Evolutionary conservation across 2,797 vertebrate species (phyloP).

Genomic region (Bovichtus diacanthus): DNA sequence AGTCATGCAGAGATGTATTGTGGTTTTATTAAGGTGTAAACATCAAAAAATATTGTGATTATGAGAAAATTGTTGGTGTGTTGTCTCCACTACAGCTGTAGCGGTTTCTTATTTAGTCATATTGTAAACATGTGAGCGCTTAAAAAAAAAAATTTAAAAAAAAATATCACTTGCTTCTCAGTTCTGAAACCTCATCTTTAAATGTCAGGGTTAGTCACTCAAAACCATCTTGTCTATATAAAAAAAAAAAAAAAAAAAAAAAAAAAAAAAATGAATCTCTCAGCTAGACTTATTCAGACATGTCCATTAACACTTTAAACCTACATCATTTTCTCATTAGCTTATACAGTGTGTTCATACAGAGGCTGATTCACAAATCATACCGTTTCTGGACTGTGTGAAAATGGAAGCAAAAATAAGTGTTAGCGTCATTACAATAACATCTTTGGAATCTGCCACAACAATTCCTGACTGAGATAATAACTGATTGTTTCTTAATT

Average conservation of each 20-base stretch:
- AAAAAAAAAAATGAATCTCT: slow-evolving; percentile 47
- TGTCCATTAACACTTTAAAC: slow-evolving; percentile 67
- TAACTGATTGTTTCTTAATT: slow-evolving; percentile 79
- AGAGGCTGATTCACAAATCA: slow-evolving; percentile 76
- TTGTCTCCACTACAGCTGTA: slow-evolving; percentile 61
- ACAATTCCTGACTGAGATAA: slow-evolving; percentile 79
- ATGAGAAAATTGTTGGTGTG: slow-evolving; percentile 64
- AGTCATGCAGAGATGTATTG: slow-evolving; percentile 60
- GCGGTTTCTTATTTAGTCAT: slow-evolving; percentile 65
- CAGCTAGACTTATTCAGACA: slow-evolving; percentile 63
- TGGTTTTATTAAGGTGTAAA: too few species aligned
- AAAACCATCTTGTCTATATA: slow-evolving; percentile 59
- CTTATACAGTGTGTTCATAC: slow-evolving; percentile 84
- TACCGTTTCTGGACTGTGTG: slow-evolving; percentile 55
- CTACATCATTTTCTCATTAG: slow-evolving; percentile 81
- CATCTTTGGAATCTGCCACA: slow-evolving; percentile 93
- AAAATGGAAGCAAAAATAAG: slow-evolving; percentile 63
- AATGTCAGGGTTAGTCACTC: slow-evolving; percentile 76
- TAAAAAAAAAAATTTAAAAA: too few species aligned
- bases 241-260: slow-evolving; percentile 30
- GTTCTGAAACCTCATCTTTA: slow-evolving; percentile 65
- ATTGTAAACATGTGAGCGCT: slow-evolving; percentile 85
- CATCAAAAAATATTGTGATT: slow-evolving; percentile 63
- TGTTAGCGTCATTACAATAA: slow-evolving; percentile 63
- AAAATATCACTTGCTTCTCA: slow-evolving; percentile 66